Evolutionary conservation across 2,888 invertebrate species (phyloP).

Genomic region (Diaperis boleti): DNA sequence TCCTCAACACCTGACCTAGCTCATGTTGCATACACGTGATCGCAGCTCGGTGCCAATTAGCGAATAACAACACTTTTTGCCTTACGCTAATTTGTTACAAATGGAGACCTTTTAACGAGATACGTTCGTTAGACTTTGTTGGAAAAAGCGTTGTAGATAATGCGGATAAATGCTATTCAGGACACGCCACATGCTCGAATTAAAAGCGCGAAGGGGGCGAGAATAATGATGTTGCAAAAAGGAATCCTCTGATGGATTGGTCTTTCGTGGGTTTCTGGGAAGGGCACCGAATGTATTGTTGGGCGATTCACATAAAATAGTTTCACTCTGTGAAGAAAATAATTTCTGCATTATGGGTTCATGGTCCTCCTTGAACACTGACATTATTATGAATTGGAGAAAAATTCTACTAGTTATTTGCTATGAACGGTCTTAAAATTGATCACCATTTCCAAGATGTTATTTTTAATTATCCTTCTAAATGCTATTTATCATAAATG

Average conservation of each 20-base stretch:
- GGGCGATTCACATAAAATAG: background rate
- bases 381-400: too few species aligned
- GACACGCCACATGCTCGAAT: slow-evolving; percentile 13
- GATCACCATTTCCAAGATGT: too few species aligned
- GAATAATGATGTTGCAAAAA: slow-evolving; percentile 33
- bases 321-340: too few species aligned
- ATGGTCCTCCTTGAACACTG: too few species aligned
- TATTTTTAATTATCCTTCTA: too few species aligned
- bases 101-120: slow-evolving; percentile 21
- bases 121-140: slow-evolving; percentile 13
- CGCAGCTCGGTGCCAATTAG: slow-evolving; percentile 34
- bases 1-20: slow-evolving; percentile 33
- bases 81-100: slow-evolving; percentile 11
- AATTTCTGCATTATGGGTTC: too few species aligned
- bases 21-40: slow-evolving; percentile 33
- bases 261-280: slow-evolving; percentile 5
- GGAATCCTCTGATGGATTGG: slow-evolving; percentile 36
- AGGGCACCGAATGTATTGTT: background rate
- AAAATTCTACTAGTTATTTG: too few species aligned
- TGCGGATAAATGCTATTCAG: slow-evolving; percentile 7
- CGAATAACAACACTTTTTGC: slow-evolving; percentile 5
- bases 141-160: slow-evolving; percentile 13
- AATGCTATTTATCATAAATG: too few species aligned
- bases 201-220: slow-evolving; percentile 13
- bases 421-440: too few species aligned